These are phyloP conservation scores for Prionailurus bengalensis DNA, from an alignment of 2,113 vertebrate species.

Conservation along the genomic window DNA sequence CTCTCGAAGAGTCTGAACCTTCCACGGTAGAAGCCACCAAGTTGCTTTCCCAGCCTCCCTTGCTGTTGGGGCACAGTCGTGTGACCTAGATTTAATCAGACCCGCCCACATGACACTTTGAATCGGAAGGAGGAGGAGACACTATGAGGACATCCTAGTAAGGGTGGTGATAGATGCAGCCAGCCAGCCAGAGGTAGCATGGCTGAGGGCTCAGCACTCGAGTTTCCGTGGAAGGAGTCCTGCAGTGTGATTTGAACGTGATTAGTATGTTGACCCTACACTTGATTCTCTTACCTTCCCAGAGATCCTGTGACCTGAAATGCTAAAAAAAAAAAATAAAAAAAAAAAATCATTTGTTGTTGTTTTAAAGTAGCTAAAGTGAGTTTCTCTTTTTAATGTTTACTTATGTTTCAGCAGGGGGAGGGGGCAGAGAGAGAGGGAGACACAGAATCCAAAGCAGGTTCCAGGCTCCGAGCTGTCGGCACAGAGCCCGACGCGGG, in stretches of 20 bases:
- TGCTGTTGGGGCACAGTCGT: background rate
- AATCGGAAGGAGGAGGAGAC: background rate
- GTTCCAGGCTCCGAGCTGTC: no score
- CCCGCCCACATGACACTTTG: background rate
- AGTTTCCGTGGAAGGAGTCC: background rate
- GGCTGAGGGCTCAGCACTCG: background rate
- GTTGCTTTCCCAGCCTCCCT: background rate
- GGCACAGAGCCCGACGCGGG: no score
- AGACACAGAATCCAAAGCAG: no score
- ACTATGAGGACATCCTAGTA: background rate
- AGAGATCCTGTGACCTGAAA: constrained; percentile 8
- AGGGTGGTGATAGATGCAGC: background rate
- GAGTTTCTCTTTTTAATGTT: background rate
- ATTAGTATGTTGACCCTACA: background rate
- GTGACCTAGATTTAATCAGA: background rate
- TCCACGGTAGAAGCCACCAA: background rate
- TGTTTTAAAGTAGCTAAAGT: constrained; percentile 16
- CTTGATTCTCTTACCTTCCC: constrained; percentile 14
- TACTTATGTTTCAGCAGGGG: no score
- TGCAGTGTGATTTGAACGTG: background rate
- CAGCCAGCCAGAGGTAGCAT: background rate
- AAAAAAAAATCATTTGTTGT: background rate
- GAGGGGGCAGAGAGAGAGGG: no score
- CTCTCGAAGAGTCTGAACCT: background rate
- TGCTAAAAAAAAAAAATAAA: background rate